phyloP scores from a whole-genome alignment of 2,797 vertebrate genomes.

The Etheostoma nigrum region DNA sequence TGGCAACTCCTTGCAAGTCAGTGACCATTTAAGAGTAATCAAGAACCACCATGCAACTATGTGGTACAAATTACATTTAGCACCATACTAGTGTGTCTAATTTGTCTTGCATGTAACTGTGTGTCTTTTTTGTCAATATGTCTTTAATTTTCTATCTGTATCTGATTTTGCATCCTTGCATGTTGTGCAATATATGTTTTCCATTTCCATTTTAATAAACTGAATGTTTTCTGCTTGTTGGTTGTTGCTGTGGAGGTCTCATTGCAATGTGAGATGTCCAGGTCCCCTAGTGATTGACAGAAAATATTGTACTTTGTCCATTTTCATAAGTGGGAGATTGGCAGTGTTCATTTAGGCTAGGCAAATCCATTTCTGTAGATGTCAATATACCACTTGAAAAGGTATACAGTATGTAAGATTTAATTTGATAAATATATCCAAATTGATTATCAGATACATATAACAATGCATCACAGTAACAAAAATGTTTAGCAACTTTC shows the following conservation, averaged over 20 bases:
- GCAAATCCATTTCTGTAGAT: constrained; percentile 7
- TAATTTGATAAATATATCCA: constrained; percentile 8
- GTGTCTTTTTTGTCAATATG: constrained; percentile 48
- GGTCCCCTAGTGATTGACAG: constrained; percentile 60
- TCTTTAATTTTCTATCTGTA: constrained; percentile 63
- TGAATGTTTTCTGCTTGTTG: constrained; percentile 72
- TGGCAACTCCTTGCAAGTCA: constrained; percentile 31
- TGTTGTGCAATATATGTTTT: constrained; percentile 75
- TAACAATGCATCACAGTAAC: constrained; percentile 11
- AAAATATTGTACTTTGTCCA: constrained; percentile 51
- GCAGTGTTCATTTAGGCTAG: constrained; percentile 57
- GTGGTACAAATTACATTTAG: constrained; percentile 28
- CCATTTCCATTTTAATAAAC: constrained; percentile 79
- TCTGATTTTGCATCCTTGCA: constrained; percentile 81
- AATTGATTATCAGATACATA: constrained; percentile 19
- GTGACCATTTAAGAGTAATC: constrained; percentile 15
- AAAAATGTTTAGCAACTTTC: constrained; percentile 25
- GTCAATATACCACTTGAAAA: constrained; percentile 6
- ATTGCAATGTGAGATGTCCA: constrained; percentile 69
- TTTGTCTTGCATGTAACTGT: constrained; percentile 53
- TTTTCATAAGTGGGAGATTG: constrained; percentile 56
- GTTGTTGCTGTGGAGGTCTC: constrained; percentile 73
- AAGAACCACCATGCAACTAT: constrained; percentile 29
- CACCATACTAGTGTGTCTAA: constrained; percentile 41
- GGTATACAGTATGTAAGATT: constrained; percentile 8